phyloP scores from a whole-genome alignment of 2,888 invertebrate genomes.

The Arge pagana region DNA sequence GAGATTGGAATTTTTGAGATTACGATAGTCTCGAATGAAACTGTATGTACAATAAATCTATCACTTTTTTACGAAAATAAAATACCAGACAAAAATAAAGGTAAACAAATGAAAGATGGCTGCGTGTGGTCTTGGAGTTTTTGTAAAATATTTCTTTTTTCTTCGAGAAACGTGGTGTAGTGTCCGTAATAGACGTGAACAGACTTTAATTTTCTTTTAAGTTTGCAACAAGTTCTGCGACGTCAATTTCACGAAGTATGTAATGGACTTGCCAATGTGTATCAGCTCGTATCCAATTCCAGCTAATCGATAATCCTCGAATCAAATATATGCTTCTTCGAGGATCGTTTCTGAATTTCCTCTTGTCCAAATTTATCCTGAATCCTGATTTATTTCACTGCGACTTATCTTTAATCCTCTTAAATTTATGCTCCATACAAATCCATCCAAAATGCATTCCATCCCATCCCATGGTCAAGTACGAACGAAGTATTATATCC shows the following conservation, averaged over 20 bases:
- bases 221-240: background rate
- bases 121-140: background rate
- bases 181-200: conserved; percentile 6
- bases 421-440: conserved; percentile 23
- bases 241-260: conserved; percentile 14
- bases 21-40: too few species aligned
- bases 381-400: conserved; percentile 19
- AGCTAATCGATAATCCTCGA: conserved; percentile 42
- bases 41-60: too few species aligned
- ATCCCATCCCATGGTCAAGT: conserved; percentile 19
- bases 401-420: conserved; percentile 18
- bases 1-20: too few species aligned
- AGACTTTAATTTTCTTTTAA: conserved; percentile 13
- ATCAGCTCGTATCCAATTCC: conserved; percentile 39
- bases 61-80: too few species aligned
- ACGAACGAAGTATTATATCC: conserved; percentile 44
- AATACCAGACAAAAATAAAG: background rate
- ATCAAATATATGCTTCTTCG: conserved; percentile 37
- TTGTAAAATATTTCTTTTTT: background rate
- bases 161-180: background rate
- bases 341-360: conserved; percentile 46
- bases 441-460: conserved; percentile 23
- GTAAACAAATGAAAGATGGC: background rate
- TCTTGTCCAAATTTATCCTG: conserved; percentile 32
- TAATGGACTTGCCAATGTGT: conserved; percentile 45